These are phyloP conservation scores for Daubentonia madagascariensis DNA, from an alignment of 2,113 vertebrate species.

Conservation along the genomic window DNA sequence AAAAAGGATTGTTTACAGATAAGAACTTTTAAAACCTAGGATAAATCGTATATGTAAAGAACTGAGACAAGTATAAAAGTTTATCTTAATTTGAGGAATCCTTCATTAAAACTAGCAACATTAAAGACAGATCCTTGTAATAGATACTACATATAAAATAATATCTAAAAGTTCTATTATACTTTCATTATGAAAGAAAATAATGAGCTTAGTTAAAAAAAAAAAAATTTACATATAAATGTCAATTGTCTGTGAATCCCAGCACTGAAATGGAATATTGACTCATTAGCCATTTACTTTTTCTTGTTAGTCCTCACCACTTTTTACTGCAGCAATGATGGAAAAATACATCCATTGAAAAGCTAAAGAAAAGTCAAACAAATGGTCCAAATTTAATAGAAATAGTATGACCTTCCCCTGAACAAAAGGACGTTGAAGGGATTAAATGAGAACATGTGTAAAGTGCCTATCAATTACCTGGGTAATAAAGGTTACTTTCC, in stretches of 20 bases:
- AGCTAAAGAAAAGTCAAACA: constrained; percentile 8
- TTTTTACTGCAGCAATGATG: constrained; percentile 10
- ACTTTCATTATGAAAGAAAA: constrained; percentile 13
- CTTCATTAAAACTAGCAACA: constrained; percentile 27
- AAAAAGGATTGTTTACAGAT: constrained; percentile 15
- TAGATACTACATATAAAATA: background rate
- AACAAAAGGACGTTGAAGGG: constrained; percentile 35
- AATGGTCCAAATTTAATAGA: background rate
- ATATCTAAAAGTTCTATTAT: background rate
- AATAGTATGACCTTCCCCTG: constrained; percentile 8
- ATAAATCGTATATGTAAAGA: constrained; percentile 16
- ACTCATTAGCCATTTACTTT: constrained; percentile 9
- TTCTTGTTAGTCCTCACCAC: constrained; percentile 13
- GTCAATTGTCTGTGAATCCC: background rate
- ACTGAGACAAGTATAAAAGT: background rate
- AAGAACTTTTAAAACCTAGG: background rate
- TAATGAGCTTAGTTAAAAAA: constrained; percentile 2
- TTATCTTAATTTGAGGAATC: background rate
- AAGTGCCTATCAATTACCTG: constrained; percentile 53
- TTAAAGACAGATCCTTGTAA: background rate
- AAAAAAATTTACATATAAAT: background rate
- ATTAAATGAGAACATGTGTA: background rate
- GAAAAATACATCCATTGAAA: background rate
- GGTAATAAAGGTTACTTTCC: background rate
- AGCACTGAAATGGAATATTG: background rate